These are phyloP conservation scores for Leontopithecus rosalia DNA, from an alignment of 2,797 vertebrate species.

Conservation along the genomic window DNA sequence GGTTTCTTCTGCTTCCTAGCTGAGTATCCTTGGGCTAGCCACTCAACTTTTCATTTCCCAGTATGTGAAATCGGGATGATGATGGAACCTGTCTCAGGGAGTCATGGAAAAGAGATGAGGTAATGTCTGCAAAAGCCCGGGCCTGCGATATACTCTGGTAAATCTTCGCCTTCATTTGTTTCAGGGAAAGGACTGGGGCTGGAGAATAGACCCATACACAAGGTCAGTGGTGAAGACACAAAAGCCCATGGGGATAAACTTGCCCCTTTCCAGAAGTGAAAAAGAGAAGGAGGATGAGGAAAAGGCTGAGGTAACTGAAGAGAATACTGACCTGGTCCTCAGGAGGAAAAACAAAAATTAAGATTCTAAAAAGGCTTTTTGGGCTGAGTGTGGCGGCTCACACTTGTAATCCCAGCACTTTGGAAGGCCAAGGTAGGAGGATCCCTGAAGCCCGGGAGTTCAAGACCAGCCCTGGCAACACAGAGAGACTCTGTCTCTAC, in stretches of 20 bases:
- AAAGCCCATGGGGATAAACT: neutral
- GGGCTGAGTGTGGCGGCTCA: neutral
- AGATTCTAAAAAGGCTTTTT: neutral
- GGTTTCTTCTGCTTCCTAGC: neutral
- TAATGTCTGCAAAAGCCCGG: rapidly evolving
- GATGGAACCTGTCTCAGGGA: neutral
- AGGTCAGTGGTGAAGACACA: neutral
- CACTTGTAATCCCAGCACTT: neutral
- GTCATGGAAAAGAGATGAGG: neutral
- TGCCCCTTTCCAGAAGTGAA: neutral
- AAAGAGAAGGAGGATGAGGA: neutral
- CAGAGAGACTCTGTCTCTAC: neutral
- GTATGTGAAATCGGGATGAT: neutral
- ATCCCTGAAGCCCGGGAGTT: neutral
- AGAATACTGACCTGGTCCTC: neutral
- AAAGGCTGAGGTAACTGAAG: neutral
- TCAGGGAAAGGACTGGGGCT: neutral
- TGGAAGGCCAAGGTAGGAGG: neutral
- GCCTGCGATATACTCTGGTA: too few relatives aligned
- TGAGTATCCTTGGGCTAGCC: neutral
- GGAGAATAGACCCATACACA: neutral
- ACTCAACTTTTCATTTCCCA: neutral
- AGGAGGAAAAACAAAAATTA: neutral
- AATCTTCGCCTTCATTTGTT: neutral
- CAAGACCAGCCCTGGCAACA: neutral